Base-by-base conservation (phyloP, 2,888 invertebrate genomes). In the Drosophila mulleri region DNA sequence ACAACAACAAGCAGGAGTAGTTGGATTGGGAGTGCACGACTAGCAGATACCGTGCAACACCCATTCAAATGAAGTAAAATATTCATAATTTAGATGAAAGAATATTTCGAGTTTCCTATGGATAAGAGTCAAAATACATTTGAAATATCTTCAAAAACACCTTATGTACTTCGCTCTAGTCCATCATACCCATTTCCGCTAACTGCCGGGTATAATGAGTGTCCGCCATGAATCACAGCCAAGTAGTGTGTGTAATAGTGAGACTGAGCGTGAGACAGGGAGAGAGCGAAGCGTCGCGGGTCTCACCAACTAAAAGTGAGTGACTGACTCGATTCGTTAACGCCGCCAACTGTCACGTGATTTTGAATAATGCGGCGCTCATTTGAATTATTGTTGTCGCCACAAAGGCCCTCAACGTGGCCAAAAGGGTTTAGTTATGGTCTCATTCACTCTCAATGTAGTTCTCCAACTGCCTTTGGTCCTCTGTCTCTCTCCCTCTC, bases 311-410 rank as follows among this genome's bases (percentile, higher is more conserved):
- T 37, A 48, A 32, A 58, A 45, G 44, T 68, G 58, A 68, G 52
- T 53, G 67, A 67, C 81, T 71, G 83, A 69, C 62, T 75, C 66
- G 75, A 67, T 78, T 87, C 83, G 82, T 86, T 83, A 86, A 67
- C 85, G 72, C 78, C 75, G 82, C 66, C 64, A 72, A 80, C 62
- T 83, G 86, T 85, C 82, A 72, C 70, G 71, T 84, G 69, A 73
- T 82, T 71, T 89, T 88, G 82, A 86, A 87, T 86, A 84, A 89
- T 86, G 89, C 72, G 80, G 71, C 72, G 74, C 80, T 76, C 84
- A 82, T 87, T 86, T 86, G 89, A 86, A 84, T 89, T 86, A 86
- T 89, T 78, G 82, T 82, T 78, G 82, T 89, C 72, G 69, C 84
- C 80, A 53, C 63, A 65, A 52, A 59, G 53, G 18, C 75, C 75